Evolutionary conservation across 2,888 invertebrate genomes (phyloP).

Genomic region (Atrina japonica): DNA sequence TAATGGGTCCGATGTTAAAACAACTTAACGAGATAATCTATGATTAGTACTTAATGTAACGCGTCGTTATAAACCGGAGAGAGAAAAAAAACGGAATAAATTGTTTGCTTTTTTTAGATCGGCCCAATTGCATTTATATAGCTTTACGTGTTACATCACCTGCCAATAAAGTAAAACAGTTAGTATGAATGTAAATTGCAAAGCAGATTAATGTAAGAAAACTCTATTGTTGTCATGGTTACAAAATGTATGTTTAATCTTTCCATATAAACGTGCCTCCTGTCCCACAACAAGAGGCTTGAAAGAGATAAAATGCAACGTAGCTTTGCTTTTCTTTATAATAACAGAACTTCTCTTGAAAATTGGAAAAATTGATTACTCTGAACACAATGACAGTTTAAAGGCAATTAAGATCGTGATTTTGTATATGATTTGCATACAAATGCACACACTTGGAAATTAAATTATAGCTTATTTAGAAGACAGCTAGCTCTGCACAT

Average conservation of each 20-base stretch:
- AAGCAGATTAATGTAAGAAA: conserved; percentile 36
- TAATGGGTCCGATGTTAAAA: background rate
- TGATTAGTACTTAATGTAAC: conserved; percentile 3
- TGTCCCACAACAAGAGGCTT: conserved; percentile 20
- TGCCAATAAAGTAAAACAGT: conserved; percentile 37
- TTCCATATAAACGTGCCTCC: conserved; percentile 26
- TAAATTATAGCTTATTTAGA: background rate
- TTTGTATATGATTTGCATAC: conserved; percentile 13
- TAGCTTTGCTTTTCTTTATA: too few species aligned
- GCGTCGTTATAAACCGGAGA: background rate
- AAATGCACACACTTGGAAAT: conserved; percentile 4
- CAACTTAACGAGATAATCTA: conserved; percentile 7
- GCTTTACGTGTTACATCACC: conserved; percentile 18
- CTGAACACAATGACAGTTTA: background rate
- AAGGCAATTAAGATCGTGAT: conserved; percentile 1
- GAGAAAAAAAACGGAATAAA: conserved; percentile 5
- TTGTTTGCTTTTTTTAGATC: conserved; percentile 13
- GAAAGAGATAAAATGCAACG: too few species aligned
- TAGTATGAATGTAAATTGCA: conserved; percentile 41
- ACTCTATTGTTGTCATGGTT: conserved; percentile 27
- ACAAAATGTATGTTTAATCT: conserved; percentile 35
- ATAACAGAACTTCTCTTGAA: too few species aligned
- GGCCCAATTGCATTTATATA: too few species aligned
- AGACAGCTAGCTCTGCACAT: too few species aligned
- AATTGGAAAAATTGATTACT: too few species aligned